Percentiles rank a stretch among this genome's conserved stretches.
Conservation (phyloP, 2,888 invertebrate species). For the Cepaea hortensis region DNA sequence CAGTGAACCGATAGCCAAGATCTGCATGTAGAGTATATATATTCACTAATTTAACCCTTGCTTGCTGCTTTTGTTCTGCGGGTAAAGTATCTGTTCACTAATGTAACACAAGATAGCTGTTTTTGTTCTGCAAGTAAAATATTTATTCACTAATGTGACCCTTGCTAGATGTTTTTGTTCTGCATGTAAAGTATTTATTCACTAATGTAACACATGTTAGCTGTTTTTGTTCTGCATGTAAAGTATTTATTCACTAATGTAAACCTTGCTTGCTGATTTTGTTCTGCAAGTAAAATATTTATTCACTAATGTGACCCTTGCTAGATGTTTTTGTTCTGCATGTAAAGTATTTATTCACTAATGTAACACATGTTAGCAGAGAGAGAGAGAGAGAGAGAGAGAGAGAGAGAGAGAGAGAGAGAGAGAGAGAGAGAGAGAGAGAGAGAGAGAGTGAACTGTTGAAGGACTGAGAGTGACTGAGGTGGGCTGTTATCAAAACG, state of each 20-base stretch:
- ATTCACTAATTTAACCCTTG: no score
- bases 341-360: neutral
- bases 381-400: no score
- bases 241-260: neutral
- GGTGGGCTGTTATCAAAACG: no score
- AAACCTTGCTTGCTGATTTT: neutral
- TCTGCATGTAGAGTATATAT: constrained; percentile 54
- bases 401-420: no score
- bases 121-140: constrained; percentile 56
- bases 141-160: no score
- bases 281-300: no score
- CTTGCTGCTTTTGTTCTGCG: no score
- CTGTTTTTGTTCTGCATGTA: constrained; percentile 54
- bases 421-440: no score
- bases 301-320: neutral
- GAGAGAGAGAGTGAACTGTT: no score
- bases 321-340: constrained; percentile 53
- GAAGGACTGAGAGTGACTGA: no score
- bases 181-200: neutral
- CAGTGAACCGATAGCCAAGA: constrained; percentile 64
- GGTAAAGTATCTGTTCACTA: neutral
- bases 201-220: neutral
- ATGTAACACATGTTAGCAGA: neutral
- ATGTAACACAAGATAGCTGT: neutral
- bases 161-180: no score